Conservation (phyloP, 2,888 invertebrate species). For the Arrhopalites spinosus region DNA sequence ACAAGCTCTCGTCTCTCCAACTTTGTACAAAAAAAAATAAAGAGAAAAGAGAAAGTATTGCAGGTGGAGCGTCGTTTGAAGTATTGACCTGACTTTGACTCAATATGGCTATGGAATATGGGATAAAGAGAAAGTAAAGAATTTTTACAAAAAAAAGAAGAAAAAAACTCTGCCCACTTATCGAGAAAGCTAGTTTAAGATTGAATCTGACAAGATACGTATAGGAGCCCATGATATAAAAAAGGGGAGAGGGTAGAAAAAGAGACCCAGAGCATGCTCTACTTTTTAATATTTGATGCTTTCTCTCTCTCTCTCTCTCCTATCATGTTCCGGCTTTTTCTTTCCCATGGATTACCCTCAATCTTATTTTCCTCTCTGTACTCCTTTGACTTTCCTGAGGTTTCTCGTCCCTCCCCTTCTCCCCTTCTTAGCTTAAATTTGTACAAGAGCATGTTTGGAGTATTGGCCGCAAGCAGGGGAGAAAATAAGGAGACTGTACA, state of each 20-base stretch:
- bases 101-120: not conserved
- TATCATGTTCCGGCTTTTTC: not conserved
- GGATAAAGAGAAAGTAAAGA: not conserved
- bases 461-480: too few species aligned
- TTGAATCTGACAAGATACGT: constrained; percentile 34
- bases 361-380: not conserved
- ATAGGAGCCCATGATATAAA: not conserved
- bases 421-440: too few species aligned
- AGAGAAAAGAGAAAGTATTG: constrained; percentile 5
- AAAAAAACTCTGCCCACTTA: constrained; percentile 5
- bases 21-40: not conserved
- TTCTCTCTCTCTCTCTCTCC: too few species aligned
- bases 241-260: not conserved
- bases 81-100: constrained; percentile 17
- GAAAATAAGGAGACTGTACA: too few species aligned
- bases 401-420: too few species aligned
- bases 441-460: too few species aligned
- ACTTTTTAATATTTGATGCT: constrained; percentile 31
- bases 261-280: not conserved
- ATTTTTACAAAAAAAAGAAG: not conserved
- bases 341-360: not conserved
- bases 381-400: not conserved
- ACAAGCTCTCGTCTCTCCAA: too few species aligned
- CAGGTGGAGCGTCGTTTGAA: constrained; percentile 15
- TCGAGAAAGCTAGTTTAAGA: constrained; percentile 22